Conservation (phyloP, 2,888 invertebrate species). For the Geotrupes spiniger region DNA sequence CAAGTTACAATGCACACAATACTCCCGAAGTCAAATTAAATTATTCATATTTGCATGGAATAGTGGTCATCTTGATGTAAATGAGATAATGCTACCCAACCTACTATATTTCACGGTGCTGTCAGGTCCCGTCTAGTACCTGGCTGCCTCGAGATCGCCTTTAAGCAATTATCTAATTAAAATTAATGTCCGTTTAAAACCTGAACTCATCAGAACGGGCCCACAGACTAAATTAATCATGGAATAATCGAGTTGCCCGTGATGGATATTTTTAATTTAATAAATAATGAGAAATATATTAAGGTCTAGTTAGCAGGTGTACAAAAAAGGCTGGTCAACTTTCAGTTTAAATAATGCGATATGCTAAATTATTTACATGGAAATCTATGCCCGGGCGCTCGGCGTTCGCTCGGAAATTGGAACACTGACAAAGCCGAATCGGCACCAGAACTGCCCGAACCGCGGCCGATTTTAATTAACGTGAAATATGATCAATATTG, state of each 20-base stretch:
- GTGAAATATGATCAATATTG: background rate
- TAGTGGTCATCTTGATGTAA: conserved; percentile 28
- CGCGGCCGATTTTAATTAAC: background rate
- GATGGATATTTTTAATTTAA: conserved; percentile 52
- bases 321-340: conserved; percentile 43
- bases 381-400: background rate
- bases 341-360: conserved; percentile 10
- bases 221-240: conserved; percentile 49
- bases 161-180: conserved; percentile 52
- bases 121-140: conserved; percentile 37
- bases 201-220: conserved; percentile 47
- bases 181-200: conserved; percentile 51
- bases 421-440: background rate
- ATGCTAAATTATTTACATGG: conserved; percentile 9
- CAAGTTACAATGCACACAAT: no score
- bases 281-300: conserved; percentile 50
- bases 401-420: background rate
- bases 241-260: conserved; percentile 46
- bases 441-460: background rate
- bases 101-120: conserved; percentile 40
- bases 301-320: conserved; percentile 49
- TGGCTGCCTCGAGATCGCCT: conserved; percentile 44
- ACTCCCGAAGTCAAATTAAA: conserved; percentile 16
- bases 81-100: conserved; percentile 34
- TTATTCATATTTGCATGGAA: conserved; percentile 24